Conservation (phyloP, 2,888 invertebrate genomes). For the Geophilus truncorum region DNA sequence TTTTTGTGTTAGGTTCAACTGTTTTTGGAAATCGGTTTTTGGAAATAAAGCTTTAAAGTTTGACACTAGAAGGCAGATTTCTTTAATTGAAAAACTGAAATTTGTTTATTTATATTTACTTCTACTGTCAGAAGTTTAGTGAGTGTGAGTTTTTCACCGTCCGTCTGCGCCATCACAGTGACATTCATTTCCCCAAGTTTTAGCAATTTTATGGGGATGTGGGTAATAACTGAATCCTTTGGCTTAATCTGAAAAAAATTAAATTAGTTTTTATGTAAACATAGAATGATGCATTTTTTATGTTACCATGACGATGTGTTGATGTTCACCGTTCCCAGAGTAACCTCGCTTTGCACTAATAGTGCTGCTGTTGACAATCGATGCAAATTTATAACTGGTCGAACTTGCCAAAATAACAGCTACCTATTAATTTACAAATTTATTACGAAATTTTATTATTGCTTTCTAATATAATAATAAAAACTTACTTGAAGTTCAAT, state of each 20-base stretch:
- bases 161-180: constrained; percentile 62
- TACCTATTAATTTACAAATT: constrained; percentile 56
- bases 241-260: constrained; percentile 41
- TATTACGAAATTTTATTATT: not conserved
- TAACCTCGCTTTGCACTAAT: not conserved
- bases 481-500: constrained; percentile 56
- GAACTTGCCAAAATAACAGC: constrained; percentile 81
- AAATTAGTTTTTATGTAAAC: not conserved
- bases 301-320: not conserved
- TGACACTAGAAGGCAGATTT: too few relatives aligned
- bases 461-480: not conserved
- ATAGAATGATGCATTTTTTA: not conserved
- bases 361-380: not conserved
- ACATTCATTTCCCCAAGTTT: constrained; percentile 64
- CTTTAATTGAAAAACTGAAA: too few relatives aligned
- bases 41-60: too few relatives aligned
- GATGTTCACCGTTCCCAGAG: not conserved
- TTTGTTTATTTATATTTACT: constrained; percentile 50
- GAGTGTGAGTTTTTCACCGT: constrained; percentile 48
- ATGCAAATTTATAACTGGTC: constrained; percentile 61
- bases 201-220: constrained; percentile 64
- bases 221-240: constrained; percentile 75
- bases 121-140: constrained; percentile 56
- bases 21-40: too few relatives aligned
- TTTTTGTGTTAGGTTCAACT: not conserved